Evolutionary conservation across 2,888 invertebrate genomes (phyloP).

Genomic region (Trachelus troglodyta): DNA sequence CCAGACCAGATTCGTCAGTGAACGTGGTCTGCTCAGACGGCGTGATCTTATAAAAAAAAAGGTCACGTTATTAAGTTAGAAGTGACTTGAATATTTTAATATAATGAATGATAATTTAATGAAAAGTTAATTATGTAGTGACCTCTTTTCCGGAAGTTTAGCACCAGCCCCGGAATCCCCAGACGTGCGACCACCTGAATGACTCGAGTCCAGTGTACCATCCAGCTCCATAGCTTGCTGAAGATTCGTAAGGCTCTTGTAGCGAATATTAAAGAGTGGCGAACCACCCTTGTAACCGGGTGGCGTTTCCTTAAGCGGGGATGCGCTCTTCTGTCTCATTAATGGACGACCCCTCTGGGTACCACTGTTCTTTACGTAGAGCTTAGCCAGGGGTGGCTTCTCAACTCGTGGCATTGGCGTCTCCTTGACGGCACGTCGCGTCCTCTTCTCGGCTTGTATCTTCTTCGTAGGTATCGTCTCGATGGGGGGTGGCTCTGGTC

Average conservation of each 20-base stretch:
- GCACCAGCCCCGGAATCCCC: constrained; percentile 84
- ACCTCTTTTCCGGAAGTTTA: constrained; percentile 84
- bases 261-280: constrained; percentile 80
- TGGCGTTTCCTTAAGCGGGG: constrained; percentile 77
- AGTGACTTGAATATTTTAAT: not conserved
- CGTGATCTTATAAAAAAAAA: constrained; percentile 68
- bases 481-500: constrained; percentile 91
- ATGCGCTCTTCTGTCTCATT: constrained; percentile 78
- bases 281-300: constrained; percentile 80
- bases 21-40: constrained; percentile 84
- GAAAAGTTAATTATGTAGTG: not conserved
- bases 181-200: constrained; percentile 87
- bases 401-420: constrained; percentile 71
- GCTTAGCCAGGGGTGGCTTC: constrained; percentile 74
- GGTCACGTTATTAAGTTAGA: not conserved
- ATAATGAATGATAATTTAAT: not conserved
- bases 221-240: constrained; percentile 78
- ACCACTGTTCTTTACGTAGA: constrained; percentile 82
- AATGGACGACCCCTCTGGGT: constrained; percentile 75
- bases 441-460: constrained; percentile 80
- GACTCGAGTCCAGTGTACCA: constrained; percentile 90
- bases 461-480: constrained; percentile 92
- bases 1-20: constrained; percentile 89
- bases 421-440: constrained; percentile 76
- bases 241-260: constrained; percentile 73